Base-by-base conservation (phyloP, 2,888 invertebrate species). In the Melanostoma mellinum region DNA sequence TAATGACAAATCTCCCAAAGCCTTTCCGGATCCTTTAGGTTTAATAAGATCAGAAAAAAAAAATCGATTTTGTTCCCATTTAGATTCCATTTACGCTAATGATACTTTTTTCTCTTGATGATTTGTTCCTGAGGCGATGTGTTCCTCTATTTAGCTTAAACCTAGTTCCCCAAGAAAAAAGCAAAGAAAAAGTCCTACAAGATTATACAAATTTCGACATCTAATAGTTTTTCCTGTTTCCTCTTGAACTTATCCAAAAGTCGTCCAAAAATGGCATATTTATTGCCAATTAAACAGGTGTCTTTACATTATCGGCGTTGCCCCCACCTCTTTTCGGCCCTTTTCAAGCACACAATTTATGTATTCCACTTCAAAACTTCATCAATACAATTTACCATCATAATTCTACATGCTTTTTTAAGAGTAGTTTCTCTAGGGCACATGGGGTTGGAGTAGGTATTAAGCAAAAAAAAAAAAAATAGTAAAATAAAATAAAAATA, bases 281-380 rank as follows among this genome's bases (percentile, higher is more conserved):
- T 72, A 77, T 77, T 73, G 71, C 58, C 76, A 77, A 77, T 82
- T 82, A 82, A 82, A 82, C 81, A 82, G 81, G 81, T 82, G 82
- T 78, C 72, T 56, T 61, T 50, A 63, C 63, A 63, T 48, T 63
- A 50, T 63, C 50, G 63, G 63, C 63, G 38, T 63, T 50, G 9
- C 20, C 50, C 33, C 52, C 20, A 44, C 38, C 55, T 44, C 60
- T 58, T 52, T 20, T 63, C 50, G 63, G 50, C 63, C 52, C 32
- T 58, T 67, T 58, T 46, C 30, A n/a, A 30, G 55, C 68, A 68
- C 44, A 79, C 55, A 32, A 63, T 71, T 74, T 75, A 46, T 69
- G 36, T 52, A 61, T 77, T 71, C 58, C 61, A 60, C 40, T 71
- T 63, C 36, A 71, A 63, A 77, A 77, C 69, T 69, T 63, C 60